A percentile compares a stretch with the other conserved stretches of the same genome.
phyloP scores from a whole-genome alignment of 2,113 vertebrate species.

The Rhinichthys klamathensis region DNA sequence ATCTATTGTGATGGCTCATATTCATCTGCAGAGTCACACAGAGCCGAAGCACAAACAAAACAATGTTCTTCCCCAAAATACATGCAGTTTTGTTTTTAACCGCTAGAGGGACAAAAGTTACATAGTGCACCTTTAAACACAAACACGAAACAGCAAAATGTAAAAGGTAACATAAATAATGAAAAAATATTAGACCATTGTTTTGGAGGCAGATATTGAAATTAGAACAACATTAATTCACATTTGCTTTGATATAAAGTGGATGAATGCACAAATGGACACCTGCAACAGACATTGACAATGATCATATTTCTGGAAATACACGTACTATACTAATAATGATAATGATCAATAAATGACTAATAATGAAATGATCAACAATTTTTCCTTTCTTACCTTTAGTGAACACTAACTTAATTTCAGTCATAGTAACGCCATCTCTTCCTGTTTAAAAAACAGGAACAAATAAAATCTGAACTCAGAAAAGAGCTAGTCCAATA shows the following conservation, averaged over 20 bases:
- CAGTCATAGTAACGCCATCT: not conserved
- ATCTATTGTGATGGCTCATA: too few species aligned
- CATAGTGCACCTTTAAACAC: too few species aligned
- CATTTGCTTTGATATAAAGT: not conserved
- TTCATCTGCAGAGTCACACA: too few species aligned
- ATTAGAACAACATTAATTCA: not conserved
- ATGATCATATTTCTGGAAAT: not conserved
- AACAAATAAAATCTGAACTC: not conserved
- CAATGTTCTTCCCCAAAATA: too few species aligned
- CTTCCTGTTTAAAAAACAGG: constrained; percentile 14
- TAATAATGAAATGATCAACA: too few species aligned
- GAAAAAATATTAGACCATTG: not conserved
- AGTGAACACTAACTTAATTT: not conserved
- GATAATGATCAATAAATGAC: too few species aligned
- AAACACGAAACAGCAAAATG: not conserved
- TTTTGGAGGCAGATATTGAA: not conserved
- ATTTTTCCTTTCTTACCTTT: not conserved
- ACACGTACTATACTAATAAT: not conserved
- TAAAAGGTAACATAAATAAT: not conserved
- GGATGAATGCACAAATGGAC: too few species aligned
- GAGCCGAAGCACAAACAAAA: too few species aligned
- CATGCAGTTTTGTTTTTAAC: too few species aligned
- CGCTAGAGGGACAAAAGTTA: too few species aligned
- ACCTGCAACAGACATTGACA: not conserved
- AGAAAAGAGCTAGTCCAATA: not conserved